phyloP scores from a whole-genome alignment of 1,140 invertebrate genomes.

The Pissodes strobi region DNA sequence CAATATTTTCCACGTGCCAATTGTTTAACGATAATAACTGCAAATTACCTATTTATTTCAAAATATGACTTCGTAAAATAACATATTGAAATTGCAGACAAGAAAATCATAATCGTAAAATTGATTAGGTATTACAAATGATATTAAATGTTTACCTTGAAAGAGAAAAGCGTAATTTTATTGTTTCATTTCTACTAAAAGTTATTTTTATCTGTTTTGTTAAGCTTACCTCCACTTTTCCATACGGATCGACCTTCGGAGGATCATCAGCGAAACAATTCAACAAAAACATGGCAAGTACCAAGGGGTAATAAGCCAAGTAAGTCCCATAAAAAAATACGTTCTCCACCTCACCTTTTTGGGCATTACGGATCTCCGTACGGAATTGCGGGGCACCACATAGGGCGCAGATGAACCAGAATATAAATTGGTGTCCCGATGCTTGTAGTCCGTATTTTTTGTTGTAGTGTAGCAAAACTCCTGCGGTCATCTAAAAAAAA shows the following conservation, averaged over 20 bases:
- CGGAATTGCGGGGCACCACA: slow-evolving; percentile 74
- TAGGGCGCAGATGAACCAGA: slow-evolving; percentile 78
- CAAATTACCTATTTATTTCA: no score
- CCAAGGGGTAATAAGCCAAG: slow-evolving; percentile 78
- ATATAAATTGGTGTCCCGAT: slow-evolving; percentile 86
- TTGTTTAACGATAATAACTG: no score
- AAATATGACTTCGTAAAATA: no score
- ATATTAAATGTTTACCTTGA: no score
- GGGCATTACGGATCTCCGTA: slow-evolving; percentile 62
- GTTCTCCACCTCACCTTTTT: slow-evolving; percentile 50
- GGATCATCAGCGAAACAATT: slow-evolving; percentile 80
- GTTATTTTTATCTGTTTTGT: not conserved
- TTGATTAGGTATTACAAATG: no score
- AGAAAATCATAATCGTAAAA: no score
- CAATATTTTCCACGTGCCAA: no score
- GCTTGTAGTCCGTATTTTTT: slow-evolving; percentile 80
- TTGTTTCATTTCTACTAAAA: not conserved
- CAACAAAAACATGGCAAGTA: slow-evolving; percentile 72
- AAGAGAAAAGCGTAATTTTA: no score
- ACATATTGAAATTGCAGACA: no score
- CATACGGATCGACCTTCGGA: slow-evolving; percentile 70
- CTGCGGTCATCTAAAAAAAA: slow-evolving; percentile 65
- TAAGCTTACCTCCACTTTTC: slow-evolving; percentile 56
- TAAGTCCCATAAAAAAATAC: slow-evolving; percentile 73
- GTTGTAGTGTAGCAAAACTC: slow-evolving; percentile 73